Evolutionary conservation across 2,113 vertebrate genomes (phyloP), one percentile per base, ranked within the genome.

Genomic region (Pavo muticus): DNA sequence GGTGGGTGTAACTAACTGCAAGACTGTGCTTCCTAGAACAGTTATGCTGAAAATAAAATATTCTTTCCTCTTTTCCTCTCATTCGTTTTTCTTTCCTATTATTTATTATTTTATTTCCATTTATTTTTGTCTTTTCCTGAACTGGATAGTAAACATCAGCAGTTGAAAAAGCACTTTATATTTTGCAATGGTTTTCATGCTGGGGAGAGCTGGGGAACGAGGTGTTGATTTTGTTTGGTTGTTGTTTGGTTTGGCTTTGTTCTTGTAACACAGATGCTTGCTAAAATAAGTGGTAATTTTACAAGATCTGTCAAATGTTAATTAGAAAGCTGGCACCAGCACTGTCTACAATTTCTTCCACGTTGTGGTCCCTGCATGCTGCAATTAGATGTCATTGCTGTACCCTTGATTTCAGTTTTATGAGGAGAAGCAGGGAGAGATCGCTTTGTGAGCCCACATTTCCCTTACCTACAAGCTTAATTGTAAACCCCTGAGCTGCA

Each of bases 251-350:
- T 4, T 7, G 48, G 35, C 44, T 27, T 30, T 70, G 35, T 57
- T 80, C 74, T 54, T 11, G 27, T 56, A 64, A 25, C 25, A 47
- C 9, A 78, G 11, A 57, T 8, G 11, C 25, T 87, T 82, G 16
- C 32, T 89, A 70, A 60, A 91, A 32, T 10, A 87, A 93, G 74
- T n/a, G 4, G 10, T 64, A 61, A 57, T 84, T 75, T 89, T 87
- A 79, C 13, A 72, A 32, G 42, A 48, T 63, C 59, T 44, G 37
- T n/a, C 60, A 86, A 69, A 73, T 64, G 69, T 71, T 68, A 56
- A 39, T 39, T 84, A 14, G 42, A 87, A 89, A 91, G 9, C 32
- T 82, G 61, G 4, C 32, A 85, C 14, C 25, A 65, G 4, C 30
- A 56, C 17, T 47, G 32, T 35, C 40, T 81, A 11, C 27, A 19